phyloP scores from a whole-genome alignment of 2,113 vertebrate genomes.

The Chunga burmeisteri region DNA sequence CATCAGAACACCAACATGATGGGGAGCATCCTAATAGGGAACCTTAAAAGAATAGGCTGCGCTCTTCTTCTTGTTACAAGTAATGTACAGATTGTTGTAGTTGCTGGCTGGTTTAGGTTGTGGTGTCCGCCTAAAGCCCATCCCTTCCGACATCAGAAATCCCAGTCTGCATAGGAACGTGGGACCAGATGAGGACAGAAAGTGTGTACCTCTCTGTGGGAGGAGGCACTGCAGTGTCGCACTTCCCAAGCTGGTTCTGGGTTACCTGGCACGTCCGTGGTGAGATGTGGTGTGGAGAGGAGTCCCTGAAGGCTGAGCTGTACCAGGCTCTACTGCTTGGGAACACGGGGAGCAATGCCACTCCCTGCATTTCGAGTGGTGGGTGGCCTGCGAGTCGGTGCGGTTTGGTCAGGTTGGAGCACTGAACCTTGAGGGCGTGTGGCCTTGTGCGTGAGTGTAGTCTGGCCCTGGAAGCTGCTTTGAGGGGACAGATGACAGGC shows the following conservation, averaged over 20 bases:
- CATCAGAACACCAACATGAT: neutral
- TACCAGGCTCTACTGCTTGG: rapidly evolving
- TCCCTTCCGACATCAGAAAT: neutral
- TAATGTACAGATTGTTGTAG: neutral
- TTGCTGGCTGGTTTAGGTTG: neutral
- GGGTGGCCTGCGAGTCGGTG: neutral
- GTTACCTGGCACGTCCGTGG: too few species aligned
- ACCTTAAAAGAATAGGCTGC: neutral
- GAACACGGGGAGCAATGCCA: neutral
- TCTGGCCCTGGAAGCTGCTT: neutral
- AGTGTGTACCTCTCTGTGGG: rapidly evolving
- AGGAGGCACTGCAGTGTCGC: neutral
- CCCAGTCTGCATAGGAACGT: neutral
- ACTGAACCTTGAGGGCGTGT: neutral
- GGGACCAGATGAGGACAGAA: neutral
- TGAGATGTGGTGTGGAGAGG: neutral
- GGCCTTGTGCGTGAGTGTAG: too few species aligned
- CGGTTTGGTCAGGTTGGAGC: neutral
- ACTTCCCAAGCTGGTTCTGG: neutral
- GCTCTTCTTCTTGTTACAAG: neutral
- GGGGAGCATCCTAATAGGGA: neutral
- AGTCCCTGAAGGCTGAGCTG: neutral
- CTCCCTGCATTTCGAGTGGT: neutral
- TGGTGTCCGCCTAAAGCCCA: neutral
- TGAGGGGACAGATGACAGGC: neutral